These are phyloP conservation scores for Sakesphorus luctuosus DNA, from an alignment of 2,113 vertebrate genomes.

Conservation along the genomic window DNA sequence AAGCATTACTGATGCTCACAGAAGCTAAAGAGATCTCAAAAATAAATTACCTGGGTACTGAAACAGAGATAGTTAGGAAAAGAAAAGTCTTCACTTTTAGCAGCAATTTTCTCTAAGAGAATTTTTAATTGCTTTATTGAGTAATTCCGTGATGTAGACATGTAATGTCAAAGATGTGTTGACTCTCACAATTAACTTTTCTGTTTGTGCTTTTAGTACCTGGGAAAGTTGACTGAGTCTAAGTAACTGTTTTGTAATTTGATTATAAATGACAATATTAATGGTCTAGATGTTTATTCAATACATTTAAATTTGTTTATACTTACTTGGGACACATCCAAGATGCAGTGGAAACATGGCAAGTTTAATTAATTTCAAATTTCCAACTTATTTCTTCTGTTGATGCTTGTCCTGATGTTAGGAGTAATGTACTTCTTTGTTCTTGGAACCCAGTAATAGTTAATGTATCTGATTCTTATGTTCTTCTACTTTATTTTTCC, in stretches of 20 bases:
- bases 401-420: neutral
- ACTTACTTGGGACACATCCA: slow-evolving; percentile 29
- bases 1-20: neutral
- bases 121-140: neutral
- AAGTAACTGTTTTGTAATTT: neutral
- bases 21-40: neutral
- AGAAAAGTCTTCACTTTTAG: neutral
- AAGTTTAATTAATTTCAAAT: slow-evolving; percentile 55
- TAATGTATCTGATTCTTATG: neutral
- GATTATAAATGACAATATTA: slow-evolving; percentile 9
- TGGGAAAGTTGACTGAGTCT: neutral
- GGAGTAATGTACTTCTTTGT: neutral
- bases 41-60: neutral
- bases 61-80: neutral
- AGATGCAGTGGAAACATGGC: slow-evolving; percentile 19
- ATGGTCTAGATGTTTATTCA: neutral
- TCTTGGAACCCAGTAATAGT: neutral
- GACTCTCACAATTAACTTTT: neutral
- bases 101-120: neutral
- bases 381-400: slow-evolving; percentile 27
- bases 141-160: neutral
- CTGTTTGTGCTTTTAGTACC: slow-evolving; percentile 5
- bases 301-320: slow-evolving; percentile 58
- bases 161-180: neutral
- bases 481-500: neutral